A percentile compares a stretch with the other conserved stretches of the same genome.
These are phyloP conservation scores for Gasterosteus aculeatus DNA, from an alignment of 2,113 vertebrate genomes.

Conservation along the genomic window DNA sequence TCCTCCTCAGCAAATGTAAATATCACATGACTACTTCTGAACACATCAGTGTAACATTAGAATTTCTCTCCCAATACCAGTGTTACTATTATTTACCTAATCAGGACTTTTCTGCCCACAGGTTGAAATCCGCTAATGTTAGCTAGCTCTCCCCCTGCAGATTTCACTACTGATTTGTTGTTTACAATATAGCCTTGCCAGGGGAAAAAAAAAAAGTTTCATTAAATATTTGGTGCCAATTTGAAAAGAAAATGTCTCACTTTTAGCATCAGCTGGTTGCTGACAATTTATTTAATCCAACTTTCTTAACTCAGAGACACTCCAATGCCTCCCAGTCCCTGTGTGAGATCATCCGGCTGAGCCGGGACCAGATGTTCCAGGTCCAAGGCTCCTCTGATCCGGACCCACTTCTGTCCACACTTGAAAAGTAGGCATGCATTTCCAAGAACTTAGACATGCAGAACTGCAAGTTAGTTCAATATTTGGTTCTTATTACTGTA, in stretches of 20 bases:
- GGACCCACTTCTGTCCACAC: conserved; percentile 94
- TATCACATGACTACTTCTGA: background rate
- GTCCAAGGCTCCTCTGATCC: conserved; percentile 94
- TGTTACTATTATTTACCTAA: background rate
- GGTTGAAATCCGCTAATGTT: background rate
- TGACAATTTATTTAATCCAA: background rate
- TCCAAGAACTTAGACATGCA: background rate
- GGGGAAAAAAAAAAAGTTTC: too few species aligned
- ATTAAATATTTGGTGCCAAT: too few species aligned
- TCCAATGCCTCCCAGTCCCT: conserved; percentile 98
- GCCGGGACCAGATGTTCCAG: conserved; percentile 99
- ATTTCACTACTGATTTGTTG: background rate
- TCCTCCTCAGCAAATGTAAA: background rate
- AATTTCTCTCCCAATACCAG: background rate
- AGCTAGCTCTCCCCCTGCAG: background rate
- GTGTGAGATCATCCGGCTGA: conserved; percentile 98
- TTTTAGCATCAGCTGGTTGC: background rate
- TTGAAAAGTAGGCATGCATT: conserved; percentile 90
- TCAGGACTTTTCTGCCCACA: too few species aligned
- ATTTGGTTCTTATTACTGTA: background rate
- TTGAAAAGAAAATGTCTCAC: too few species aligned
- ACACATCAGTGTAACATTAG: background rate
- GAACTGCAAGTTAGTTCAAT: background rate
- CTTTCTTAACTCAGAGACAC: conserved; percentile 86
- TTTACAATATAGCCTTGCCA: background rate